Base-by-base conservation (phyloP, 2,888 invertebrate genomes). In the Uloborus plumipes region DNA sequence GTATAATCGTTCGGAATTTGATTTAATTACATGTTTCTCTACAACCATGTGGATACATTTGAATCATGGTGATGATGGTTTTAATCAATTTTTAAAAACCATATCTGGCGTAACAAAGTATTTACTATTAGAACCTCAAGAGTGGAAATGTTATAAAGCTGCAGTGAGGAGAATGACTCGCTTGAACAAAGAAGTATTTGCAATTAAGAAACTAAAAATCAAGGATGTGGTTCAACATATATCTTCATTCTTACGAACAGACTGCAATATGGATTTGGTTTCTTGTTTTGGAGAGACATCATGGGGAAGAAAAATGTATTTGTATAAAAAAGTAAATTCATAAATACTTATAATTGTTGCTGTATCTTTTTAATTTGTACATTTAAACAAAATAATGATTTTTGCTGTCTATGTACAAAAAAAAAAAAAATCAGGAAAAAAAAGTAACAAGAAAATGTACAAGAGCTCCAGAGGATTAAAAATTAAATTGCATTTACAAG, bases 31-130 rank as follows among this genome's bases (percentile, higher is more conserved):
- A 88, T 94, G 94, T 88, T 95, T 95, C 88, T 95, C 95, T 13
- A 92, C 95, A 49, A 94, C 95, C 20, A 95, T 96, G 95, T 96
- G 96, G 96, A 94, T 96, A 87, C 96, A 96, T 89, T 88, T 96
- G 31, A 95, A 96, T 88, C 91, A 93, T 89, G 94, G 95, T 9
- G 96, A 96, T 90, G 88, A 89, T 7, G 94, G 94, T 0, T 89
- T 96, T 53, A 87, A 90, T 74, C 86, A 88, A 4, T 94, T 95
- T 88, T 89, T 96, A 2, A 87, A 89, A 22, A 91, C 91, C 70
- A 88, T 93, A 9, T 91, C 92, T 80, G 86, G 88, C 11, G 87
- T 91, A 31, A 89, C 92, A 7, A 90, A 91, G 59, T 89, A 92
- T 71, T 89, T 95, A 14, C 90, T 95, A 22, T 90, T 95, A 82